Conservation (phyloP, 2,888 invertebrate genomes). For the Blastobasis adustella region DNA sequence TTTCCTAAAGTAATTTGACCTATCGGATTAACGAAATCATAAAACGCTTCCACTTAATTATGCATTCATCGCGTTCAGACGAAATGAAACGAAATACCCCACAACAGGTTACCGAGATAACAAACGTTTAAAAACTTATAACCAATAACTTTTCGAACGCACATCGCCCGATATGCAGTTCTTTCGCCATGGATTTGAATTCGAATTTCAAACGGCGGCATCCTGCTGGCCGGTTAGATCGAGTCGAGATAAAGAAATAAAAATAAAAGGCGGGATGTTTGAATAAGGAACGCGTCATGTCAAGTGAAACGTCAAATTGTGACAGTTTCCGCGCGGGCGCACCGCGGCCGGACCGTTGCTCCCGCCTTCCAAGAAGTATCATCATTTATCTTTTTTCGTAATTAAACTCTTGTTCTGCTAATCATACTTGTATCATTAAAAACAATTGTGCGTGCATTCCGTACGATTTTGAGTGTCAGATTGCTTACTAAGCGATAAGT, state of each 20-base stretch:
- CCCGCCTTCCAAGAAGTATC: conserved; percentile 59
- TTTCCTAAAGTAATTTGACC: conserved; percentile 25
- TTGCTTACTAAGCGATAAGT: no score
- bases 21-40: conserved; percentile 48
- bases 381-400: conserved; percentile 21
- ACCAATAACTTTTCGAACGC: conserved; percentile 28
- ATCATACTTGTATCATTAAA: conserved; percentile 34
- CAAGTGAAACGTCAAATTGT: conserved; percentile 71
- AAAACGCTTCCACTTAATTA: conserved; percentile 69
- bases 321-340: conserved; percentile 72
- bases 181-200: conserved; percentile 39
- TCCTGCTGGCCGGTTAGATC: conserved; percentile 43
- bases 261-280: conserved; percentile 67
- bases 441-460: conserved; percentile 15
- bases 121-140: conserved; percentile 56
- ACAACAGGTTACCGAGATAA: conserved; percentile 67
- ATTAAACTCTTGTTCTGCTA: conserved; percentile 31
- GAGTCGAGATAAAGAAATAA: conserved; percentile 56
- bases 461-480: not conserved
- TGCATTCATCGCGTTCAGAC: conserved; percentile 65
- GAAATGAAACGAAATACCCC: conserved; percentile 61
- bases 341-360: conserved; percentile 40
- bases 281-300: conserved; percentile 68
- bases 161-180: conserved; percentile 39
- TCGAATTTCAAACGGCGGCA: conserved; percentile 30